phyloP scores from a whole-genome alignment of 1,140 invertebrate genomes.

The Aphaenogaster floridana region DNA sequence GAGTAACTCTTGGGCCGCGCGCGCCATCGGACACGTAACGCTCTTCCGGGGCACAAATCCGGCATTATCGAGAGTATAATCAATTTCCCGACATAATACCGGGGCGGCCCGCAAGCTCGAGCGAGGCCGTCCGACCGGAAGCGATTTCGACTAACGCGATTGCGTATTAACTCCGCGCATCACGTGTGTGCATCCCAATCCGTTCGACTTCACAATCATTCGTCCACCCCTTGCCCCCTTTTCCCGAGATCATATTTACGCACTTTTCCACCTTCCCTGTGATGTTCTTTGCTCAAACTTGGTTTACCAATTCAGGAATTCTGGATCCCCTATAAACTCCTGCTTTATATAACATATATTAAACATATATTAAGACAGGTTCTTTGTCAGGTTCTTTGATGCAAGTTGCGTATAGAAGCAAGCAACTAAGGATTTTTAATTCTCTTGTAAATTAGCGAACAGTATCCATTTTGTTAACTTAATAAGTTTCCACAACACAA shows the following conservation, averaged over 20 bases:
- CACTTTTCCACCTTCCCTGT: not conserved
- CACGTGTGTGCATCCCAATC: slow-evolving; percentile 68
- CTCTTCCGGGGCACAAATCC: slow-evolving; percentile 70
- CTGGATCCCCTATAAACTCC: not conserved
- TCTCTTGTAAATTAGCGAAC: not conserved
- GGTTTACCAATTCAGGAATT: not conserved
- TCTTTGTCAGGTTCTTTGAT: not conserved
- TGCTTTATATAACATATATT: not conserved
- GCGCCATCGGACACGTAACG: slow-evolving; percentile 56
- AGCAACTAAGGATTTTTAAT: not conserved
- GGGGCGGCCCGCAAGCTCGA: slow-evolving; percentile 74
- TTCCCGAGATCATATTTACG: slow-evolving; percentile 17
- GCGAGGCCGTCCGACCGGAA: slow-evolving; percentile 79
- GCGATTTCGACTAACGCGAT: slow-evolving; percentile 84
- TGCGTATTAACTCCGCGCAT: slow-evolving; percentile 84
- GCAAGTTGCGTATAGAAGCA: not conserved
- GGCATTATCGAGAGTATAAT: slow-evolving; percentile 82
- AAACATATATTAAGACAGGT: not conserved
- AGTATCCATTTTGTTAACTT: not conserved
- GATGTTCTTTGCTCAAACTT: not conserved
- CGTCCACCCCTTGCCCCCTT: not conserved
- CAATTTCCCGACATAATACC: slow-evolving; percentile 82
- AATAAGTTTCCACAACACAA: not conserved
- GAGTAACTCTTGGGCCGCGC: slow-evolving; percentile 55
- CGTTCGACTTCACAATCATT: slow-evolving; percentile 64